Evolutionary conservation across 2,113 vertebrate species (phyloP), one percentile per base, ranked within the genome.

Genomic region (Todiramphus saurophagus): DNA sequence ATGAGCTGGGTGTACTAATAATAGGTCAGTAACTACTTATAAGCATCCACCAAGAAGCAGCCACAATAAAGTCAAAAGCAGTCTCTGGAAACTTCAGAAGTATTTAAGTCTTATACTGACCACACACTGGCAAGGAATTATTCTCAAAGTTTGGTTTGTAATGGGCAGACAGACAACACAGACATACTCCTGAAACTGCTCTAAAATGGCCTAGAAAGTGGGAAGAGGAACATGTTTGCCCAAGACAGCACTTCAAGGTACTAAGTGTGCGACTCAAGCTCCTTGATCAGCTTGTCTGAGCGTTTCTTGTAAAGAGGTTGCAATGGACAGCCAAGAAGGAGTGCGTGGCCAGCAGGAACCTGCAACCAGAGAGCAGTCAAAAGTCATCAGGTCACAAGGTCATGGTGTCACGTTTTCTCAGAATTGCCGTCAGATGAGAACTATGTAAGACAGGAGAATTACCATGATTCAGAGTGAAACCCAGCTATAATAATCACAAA

Each of bases 391-490:
- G 84, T 96, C 93, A 96, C 43, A 81, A n/a, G 87, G 90, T 95
- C 95, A 91, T 0, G 0, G 46, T 33, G 48, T 11, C 59, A 46
- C 0, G 0, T 67, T 84, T 87, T 79, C 84, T 91, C 77, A 10
- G 74, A 87, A 96, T 21, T 89, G 33, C 60, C 91, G 69, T 11
- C n/a, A 89, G 64, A 64, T 55, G 37, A 76, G 50, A 76, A 16
- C 58, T 77, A 53, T 50, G n/a, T 87, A 83, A 74, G 35, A 27
- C 0, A 2, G 59, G 37, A 93, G 9, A 55, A 31, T 20, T 50
- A 39, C 9, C 7, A 0, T 91, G 69, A 97, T 85, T 96, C 90
- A 97, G 48, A 94, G 17, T 60, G 92, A 97, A 96, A 96, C 35
- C 2, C 0, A 3, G 55, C 20, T 33, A 33, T 2, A 44, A 72